Conservation (phyloP, 2,113 vertebrate species). For the Gulo gulo region DNA sequence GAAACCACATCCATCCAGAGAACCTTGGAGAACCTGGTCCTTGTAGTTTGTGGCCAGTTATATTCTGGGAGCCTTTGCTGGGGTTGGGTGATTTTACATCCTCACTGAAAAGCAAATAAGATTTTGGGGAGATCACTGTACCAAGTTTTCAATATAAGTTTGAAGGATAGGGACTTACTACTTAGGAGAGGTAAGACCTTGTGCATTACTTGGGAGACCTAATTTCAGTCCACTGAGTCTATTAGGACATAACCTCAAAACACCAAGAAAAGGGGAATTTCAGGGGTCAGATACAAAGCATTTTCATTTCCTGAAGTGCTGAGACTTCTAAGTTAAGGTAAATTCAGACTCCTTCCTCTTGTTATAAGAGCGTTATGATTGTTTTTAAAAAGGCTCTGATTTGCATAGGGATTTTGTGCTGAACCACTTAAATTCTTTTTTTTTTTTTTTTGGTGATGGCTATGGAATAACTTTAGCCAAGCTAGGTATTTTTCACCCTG, state of each 20-base stretch:
- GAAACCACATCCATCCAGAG: slow-evolving; percentile 20
- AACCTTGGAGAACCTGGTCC: neutral
- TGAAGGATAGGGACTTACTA: neutral
- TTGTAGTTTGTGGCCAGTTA: neutral
- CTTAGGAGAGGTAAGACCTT: neutral
- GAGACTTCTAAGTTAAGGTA: neutral
- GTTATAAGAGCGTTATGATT: neutral
- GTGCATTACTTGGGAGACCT: neutral
- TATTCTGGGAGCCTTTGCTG: neutral
- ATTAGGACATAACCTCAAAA: neutral
- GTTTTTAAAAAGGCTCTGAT: neutral
- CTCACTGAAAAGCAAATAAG: neutral
- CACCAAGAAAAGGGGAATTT: neutral
- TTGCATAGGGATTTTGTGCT: neutral
- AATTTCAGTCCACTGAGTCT: neutral
- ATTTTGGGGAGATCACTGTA: neutral
- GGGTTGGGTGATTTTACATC: neutral
- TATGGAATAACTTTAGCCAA: neutral
- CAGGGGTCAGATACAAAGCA: neutral
- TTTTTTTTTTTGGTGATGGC: neutral
- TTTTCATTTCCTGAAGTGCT: slow-evolving; percentile 22
- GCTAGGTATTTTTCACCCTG: neutral
- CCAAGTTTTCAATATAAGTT: neutral
- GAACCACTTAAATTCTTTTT: neutral
- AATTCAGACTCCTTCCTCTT: neutral